Base-by-base conservation (phyloP, 2,797 vertebrate genomes). In the Orientallactaga sibirica region DNA sequence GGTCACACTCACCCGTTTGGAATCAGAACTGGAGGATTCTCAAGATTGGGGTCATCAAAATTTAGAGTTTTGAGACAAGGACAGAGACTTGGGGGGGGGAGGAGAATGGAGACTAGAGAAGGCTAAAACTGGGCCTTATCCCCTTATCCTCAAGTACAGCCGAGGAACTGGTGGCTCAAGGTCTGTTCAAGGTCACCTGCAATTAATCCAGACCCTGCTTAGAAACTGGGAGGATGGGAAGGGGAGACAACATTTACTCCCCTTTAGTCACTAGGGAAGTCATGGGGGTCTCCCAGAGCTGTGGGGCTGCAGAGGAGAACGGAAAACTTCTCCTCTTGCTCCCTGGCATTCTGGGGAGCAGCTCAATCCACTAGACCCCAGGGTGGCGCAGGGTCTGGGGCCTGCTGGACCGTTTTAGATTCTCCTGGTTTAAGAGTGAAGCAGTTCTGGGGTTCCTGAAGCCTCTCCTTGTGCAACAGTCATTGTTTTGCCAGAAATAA, bases 401-500 rank as follows among this genome's bases (percentile, higher is more conserved):
- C 76, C 85, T 58, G 41, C 61, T 77, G 76, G 82, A 93, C 90
- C 85, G 24, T 96, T 97, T 95, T 94, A 95, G 96, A 92, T 66
- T 52, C 76, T 96, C 71, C 58, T 8, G 71, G 87, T 67, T 96
- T 95, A 90, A 78, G 74, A 92, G 87, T n/a, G 91, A 86, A 78
- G 64, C 94, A 55, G 73, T 90, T 92, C 76, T 93, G 92, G 94
- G 92, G 95, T 95, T 97, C 94, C 93, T 93, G 90, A 97, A 93
- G 86, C 96, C 95, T 94, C 94, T 94, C 94, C 96, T 94, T 95
- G 94, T 92, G 88, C 96, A 94, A 94, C 67, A 92, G 88, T 80
- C 82, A 77, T 73, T 62, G 87, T 95, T 93, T 71, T 77, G 79
- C 97, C 92, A 96, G 93, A 97, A 97, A 97, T 97, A 97, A 95